These are phyloP conservation scores for Agapornis canus DNA, from an alignment of 2,797 vertebrate genomes.

Conservation along the genomic window DNA sequence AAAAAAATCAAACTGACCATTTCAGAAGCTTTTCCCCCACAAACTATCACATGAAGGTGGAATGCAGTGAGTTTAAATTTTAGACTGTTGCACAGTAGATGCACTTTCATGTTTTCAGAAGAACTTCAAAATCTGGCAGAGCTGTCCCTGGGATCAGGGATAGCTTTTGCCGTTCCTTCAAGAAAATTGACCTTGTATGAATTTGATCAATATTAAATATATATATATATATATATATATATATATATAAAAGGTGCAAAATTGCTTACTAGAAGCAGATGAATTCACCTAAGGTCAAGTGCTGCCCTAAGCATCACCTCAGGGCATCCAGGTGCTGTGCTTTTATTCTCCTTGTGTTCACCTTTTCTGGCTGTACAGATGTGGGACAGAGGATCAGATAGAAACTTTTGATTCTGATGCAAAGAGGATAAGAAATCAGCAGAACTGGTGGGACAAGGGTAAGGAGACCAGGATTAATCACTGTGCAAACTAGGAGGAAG, in stretches of 20 bases:
- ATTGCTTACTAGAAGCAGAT: not conserved
- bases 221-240: too few species aligned
- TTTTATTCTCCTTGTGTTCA: not conserved
- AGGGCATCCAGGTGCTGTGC: not conserved
- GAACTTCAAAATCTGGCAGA: not conserved
- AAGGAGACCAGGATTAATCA: not conserved
- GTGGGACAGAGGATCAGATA: not conserved
- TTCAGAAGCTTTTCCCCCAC: not conserved
- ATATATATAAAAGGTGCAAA: too few species aligned
- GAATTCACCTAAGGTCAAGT: not conserved
- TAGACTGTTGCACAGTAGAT: not conserved
- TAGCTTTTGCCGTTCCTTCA: not conserved
- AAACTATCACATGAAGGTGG: not conserved
- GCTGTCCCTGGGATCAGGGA: not conserved
- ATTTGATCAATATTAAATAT: not conserved
- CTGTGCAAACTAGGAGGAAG: not conserved
- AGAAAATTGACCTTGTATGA: not conserved
- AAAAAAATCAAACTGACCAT: not conserved
- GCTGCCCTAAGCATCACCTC: not conserved
- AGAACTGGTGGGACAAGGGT: not conserved
- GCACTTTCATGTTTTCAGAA: not conserved
- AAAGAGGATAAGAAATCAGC: not conserved
- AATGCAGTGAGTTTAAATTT: not conserved
- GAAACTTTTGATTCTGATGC: not conserved
- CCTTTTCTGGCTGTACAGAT: not conserved